A percentile compares a stretch with the other conserved stretches of the same genome.
These are phyloP conservation scores for Atta cephalotes DNA, from an alignment of 1,140 invertebrate genomes.

Conservation along the genomic window DNA sequence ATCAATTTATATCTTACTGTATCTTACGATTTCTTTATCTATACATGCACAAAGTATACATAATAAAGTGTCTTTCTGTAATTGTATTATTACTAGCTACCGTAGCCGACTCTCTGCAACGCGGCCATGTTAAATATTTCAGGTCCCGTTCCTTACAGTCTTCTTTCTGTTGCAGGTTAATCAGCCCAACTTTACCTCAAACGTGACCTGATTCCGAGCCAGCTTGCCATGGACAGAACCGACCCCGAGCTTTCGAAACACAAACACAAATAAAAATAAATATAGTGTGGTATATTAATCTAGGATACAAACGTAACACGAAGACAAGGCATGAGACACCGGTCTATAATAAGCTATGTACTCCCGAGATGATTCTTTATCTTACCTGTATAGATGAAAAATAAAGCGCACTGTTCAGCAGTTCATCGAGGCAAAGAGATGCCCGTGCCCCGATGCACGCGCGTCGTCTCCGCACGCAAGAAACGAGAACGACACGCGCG, in stretches of 20 bases:
- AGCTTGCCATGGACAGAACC: constrained; percentile 78
- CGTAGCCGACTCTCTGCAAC: not conserved
- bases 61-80: constrained; percentile 26
- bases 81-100: constrained; percentile 3
- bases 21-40: not conserved
- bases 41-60: not conserved
- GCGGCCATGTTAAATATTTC: constrained; percentile 49
- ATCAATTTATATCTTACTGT: not conserved
- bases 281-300: constrained; percentile 80
- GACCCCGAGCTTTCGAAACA: constrained; percentile 75
- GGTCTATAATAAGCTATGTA: constrained; percentile 70
- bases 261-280: constrained; percentile 76
- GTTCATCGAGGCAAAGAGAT: constrained; percentile 57
- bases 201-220: constrained; percentile 77
- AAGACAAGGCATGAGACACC: constrained; percentile 64
- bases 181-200: constrained; percentile 72
- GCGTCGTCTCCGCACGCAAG: constrained; percentile 68
- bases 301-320: constrained; percentile 71
- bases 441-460: constrained; percentile 67
- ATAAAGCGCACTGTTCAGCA: constrained; percentile 71
- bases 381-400: constrained; percentile 71
- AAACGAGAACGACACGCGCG: constrained; percentile 65
- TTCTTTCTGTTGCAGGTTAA: constrained; percentile 71
- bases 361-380: constrained; percentile 66
- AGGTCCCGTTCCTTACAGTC: constrained; percentile 10